Evolutionary conservation across 2,797 vertebrate genomes (phyloP).

Genomic region (Garrulus glandarius): DNA sequence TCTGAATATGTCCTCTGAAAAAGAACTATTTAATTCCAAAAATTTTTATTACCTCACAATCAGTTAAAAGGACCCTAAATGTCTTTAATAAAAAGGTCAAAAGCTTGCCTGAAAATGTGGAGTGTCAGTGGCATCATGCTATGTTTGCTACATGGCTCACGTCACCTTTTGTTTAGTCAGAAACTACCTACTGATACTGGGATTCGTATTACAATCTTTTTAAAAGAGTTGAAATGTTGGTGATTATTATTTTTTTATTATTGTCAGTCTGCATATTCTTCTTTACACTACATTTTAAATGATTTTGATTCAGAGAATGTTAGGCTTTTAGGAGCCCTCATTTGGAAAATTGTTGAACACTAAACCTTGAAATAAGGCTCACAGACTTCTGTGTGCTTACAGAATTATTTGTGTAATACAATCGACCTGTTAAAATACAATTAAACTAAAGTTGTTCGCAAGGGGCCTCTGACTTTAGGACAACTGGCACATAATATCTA

Average conservation of each 20-base stretch:
- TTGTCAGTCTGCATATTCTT: background rate
- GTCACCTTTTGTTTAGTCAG: background rate
- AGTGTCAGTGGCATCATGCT: background rate
- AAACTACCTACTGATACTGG: background rate
- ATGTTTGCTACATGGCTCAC: background rate
- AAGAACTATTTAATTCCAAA: background rate
- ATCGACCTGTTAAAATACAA: background rate
- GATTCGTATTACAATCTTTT: background rate
- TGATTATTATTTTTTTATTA: background rate
- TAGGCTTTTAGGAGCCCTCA: background rate
- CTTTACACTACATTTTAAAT: background rate
- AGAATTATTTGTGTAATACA: background rate
- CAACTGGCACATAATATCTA: background rate
- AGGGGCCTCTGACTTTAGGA: background rate
- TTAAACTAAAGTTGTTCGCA: background rate
- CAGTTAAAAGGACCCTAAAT: background rate
- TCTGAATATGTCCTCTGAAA: background rate
- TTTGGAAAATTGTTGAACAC: background rate
- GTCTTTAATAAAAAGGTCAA: background rate
- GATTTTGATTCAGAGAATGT: background rate
- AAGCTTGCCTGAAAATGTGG: background rate
- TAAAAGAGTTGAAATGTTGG: fast-evolving
- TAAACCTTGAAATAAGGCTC: background rate
- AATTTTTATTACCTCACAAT: background rate
- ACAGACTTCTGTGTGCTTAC: background rate